Base-by-base conservation (phyloP, 2,888 invertebrate species). In the Muscina levida region DNA sequence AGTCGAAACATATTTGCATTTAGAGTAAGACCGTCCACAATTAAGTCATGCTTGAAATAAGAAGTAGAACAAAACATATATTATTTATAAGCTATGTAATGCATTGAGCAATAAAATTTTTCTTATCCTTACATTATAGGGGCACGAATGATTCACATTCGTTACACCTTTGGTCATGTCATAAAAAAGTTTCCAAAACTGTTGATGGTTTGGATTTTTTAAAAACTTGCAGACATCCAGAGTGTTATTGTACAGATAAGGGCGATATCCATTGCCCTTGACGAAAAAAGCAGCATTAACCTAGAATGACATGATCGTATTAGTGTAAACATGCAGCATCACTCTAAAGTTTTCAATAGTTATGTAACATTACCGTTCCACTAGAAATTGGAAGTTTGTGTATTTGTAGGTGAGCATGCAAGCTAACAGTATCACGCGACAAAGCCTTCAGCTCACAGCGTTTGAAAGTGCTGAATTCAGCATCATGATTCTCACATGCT, bases 151-250 rank as follows among this genome's bases (percentile, higher is more conserved):
- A 17, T 59, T 59, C 0, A 24, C 1, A 39, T 59, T 59, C 5
- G 39, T 17, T 39, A n/a, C 17, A 6, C 2, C 0, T 11, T 10
- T 39, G 5, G 17, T 13, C 0, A 1, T 39, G 6, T n/a, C 5
- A 15, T 17, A 59, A 5, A 59, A 3, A 4, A 59, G 37, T 6
- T 59, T 59, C 39, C 59, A 59, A 39, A 59, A 59, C 19, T 15
- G 13, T 10, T 10, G 39, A 15, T 15, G 37, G 5, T 15, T 37
- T 5, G 5, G 39, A 1, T 5, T 39, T 3, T 59, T 37, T 5
- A 31, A 0, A 17, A 59, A 59, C 39, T 59, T 5, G 15, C 59
- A 59, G 39, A 59, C 37, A 0, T 59, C 59, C 2, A 11, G 6
- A 15, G 59, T 39, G 6, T 37, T n/a, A 10, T 59, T 59, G 59